Percentiles rank a stretch among this genome's conserved stretches.
Conservation (phyloP, 2,888 invertebrate species). For the Nomada fabriciana region DNA sequence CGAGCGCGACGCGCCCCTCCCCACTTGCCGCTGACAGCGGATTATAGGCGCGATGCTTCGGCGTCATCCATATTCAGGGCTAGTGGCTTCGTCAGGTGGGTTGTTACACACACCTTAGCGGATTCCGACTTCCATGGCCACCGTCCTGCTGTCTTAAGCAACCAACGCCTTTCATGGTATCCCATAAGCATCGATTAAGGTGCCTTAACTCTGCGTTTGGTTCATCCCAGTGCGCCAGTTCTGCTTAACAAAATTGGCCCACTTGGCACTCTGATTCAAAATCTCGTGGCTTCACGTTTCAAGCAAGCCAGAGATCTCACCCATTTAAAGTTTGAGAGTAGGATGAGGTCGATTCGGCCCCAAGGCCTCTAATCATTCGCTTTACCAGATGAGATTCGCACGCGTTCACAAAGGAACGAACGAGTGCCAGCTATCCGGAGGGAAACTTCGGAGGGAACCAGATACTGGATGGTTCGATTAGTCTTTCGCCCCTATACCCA, state of each 20-base stretch:
- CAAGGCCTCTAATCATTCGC: conserved; percentile 88
- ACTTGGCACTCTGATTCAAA: too few species aligned
- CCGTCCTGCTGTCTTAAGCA: conserved; percentile 85
- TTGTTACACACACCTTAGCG: conserved; percentile 22
- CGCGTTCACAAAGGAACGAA: conserved; percentile 88
- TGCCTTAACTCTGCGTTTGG: too few species aligned
- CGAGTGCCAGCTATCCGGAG: conserved; percentile 86
- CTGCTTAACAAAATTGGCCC: too few species aligned
- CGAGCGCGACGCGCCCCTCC: conserved; percentile 82
- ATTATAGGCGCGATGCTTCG: conserved; percentile 86
- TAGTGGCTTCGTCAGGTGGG: conserved; percentile 87
- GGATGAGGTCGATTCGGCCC: conserved; percentile 86
- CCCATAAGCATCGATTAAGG: too few species aligned
- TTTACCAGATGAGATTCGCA: conserved; percentile 92
- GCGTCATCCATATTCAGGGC: conserved; percentile 89
- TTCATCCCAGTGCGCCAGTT: too few species aligned
- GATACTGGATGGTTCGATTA: conserved; percentile 92
- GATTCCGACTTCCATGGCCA: conserved; percentile 91
- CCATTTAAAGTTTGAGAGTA: conserved; percentile 81
- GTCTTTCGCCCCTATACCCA: conserved; percentile 89
- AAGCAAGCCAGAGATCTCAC: too few species aligned
- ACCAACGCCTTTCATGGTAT: too few species aligned
- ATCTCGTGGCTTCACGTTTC: too few species aligned
- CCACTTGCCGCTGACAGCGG: too few species aligned
- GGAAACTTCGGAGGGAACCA: conserved; percentile 92